phyloP scores from a whole-genome alignment of 2,797 vertebrate genomes.

The Hydrophis major region DNA sequence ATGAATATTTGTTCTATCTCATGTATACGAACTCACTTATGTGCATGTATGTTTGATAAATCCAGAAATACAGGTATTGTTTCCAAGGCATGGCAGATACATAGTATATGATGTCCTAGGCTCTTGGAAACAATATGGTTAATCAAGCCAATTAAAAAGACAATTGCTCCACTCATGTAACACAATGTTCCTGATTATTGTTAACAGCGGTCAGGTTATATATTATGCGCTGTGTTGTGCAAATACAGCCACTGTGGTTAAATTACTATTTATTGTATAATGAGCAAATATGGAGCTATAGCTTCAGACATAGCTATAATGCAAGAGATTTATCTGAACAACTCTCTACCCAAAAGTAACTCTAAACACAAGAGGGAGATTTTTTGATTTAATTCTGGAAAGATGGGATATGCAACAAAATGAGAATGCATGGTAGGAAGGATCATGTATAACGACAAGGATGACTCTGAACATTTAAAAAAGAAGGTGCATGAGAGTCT shows the following conservation, averaged over 20 bases:
- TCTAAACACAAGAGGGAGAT: background rate
- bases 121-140: background rate
- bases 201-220: background rate
- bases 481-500: background rate
- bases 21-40: background rate
- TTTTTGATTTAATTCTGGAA: background rate
- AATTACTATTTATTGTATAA: background rate
- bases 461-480: background rate
- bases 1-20: background rate
- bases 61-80: background rate
- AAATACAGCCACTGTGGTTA: background rate
- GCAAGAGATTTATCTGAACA: background rate
- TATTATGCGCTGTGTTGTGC: background rate
- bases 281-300: background rate
- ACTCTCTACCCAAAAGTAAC: background rate
- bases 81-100: background rate
- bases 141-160: background rate
- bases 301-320: background rate
- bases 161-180: background rate
- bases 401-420: background rate
- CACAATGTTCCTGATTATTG: background rate
- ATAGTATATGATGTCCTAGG: background rate
- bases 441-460: background rate
- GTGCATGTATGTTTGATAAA: background rate
- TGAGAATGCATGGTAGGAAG: background rate